These are phyloP conservation scores for Lasaia peninsularis DNA, from an alignment of 1,140 invertebrate species.

Conservation along the genomic window DNA sequence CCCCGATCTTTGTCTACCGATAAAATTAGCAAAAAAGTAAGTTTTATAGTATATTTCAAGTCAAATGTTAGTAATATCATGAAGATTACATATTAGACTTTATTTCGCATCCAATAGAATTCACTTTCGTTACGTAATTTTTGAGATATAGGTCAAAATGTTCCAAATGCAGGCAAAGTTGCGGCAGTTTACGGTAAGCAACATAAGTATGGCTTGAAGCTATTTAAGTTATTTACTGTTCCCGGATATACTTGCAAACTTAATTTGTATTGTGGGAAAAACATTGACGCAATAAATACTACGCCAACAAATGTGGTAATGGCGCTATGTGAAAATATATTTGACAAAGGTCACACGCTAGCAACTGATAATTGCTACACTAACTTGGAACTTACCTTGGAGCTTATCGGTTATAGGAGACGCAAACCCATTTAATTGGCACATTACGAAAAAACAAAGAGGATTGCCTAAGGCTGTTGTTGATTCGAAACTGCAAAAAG, in stretches of 20 bases:
- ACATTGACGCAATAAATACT: conserved; percentile 39
- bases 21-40: too few species aligned
- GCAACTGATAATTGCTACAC: conserved; percentile 68
- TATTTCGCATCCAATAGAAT: too few species aligned
- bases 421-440: conserved; percentile 68
- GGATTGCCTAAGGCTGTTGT: conserved; percentile 54
- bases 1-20: too few species aligned
- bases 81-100: too few species aligned
- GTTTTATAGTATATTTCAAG: too few species aligned
- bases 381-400: conserved; percentile 45
- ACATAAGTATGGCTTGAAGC: conserved; percentile 60
- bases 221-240: conserved; percentile 48
- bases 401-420: conserved; percentile 51
- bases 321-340: conserved; percentile 38
- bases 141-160: too few species aligned
- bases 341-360: conserved; percentile 51
- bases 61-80: too few species aligned
- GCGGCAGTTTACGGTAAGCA: too few species aligned
- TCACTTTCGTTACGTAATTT: too few species aligned
- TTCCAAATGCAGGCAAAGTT: too few species aligned
- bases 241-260: conserved; percentile 47
- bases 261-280: conserved; percentile 46
- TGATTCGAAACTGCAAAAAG: conserved; percentile 56
- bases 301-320: conserved; percentile 47
- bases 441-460: conserved; percentile 63